Evolutionary conservation across 2,113 vertebrate species (phyloP).

Genomic region (Sigmodon hispidus): DNA sequence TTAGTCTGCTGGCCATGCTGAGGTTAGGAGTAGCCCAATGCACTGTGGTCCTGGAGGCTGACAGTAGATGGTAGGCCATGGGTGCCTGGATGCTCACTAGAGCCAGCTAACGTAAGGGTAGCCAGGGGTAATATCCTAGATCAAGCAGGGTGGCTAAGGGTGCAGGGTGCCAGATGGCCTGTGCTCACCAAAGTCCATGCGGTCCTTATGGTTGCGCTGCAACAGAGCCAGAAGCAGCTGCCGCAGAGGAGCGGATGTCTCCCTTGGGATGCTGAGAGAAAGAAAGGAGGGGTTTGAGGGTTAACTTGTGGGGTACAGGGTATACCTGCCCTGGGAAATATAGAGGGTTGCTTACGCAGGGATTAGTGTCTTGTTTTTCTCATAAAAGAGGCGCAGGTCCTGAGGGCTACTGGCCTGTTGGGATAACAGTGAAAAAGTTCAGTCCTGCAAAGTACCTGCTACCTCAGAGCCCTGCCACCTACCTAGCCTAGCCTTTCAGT

Average conservation of each 20-base stretch:
- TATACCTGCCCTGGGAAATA: rapidly evolving
- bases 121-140: not conserved
- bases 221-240: conserved; percentile 93
- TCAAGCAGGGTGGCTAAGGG: not conserved
- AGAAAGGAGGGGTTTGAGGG: not conserved
- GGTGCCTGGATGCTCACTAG: not conserved
- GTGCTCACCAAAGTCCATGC: conserved; percentile 92
- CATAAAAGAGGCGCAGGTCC: conserved; percentile 96
- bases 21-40: not conserved
- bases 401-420: conserved; percentile 95
- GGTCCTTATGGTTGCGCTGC: conserved; percentile 92
- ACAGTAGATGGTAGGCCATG: not conserved
- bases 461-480: not conserved
- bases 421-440: rapidly evolving
- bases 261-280: conserved; percentile 92
- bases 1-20: not conserved
- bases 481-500: not conserved
- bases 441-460: not conserved
- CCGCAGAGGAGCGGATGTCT: conserved; percentile 92
- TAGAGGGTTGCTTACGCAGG: conserved; percentile 90
- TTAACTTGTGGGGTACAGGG: rapidly evolving
- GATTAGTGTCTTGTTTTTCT: conserved; percentile 94
- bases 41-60: not conserved
- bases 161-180: no score
- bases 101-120: not conserved